Base-by-base conservation (phyloP, 2,797 vertebrate species). In the Gobionotothen gibberifrons region DNA sequence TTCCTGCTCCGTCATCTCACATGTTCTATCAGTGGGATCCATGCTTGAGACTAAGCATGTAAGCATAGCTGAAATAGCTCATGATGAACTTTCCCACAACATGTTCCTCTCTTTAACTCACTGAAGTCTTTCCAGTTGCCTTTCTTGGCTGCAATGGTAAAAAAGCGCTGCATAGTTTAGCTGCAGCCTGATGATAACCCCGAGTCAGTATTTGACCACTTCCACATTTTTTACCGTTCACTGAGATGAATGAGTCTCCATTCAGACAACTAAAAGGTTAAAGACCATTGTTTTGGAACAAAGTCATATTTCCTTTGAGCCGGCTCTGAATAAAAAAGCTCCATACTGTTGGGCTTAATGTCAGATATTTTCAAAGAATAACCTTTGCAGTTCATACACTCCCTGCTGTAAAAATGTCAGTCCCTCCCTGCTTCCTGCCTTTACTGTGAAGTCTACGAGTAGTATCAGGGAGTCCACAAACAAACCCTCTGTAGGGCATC, bases 31-130 rank as follows among this genome's bases (percentile, higher is more conserved):
- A 89, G 87, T 91, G 86, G 86, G 92, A 93, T 85, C 86, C 63
- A 14, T 49, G 78, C 79, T 74, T 82, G 83, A 79, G 83, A 90
- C 78, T 12, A 57, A 90, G 80, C 78, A 81, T 81, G 87, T 46
- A 83, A 74, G 81, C 92, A 95, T 95, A 94, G 89, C 85, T 94
- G 79, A 80, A 93, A 95, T 95, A 93, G 87, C 86, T 94, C 12
- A 66, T 76, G 84, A 93, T 86, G 87, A 95, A 94, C 91, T 94
- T 95, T 95, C 95, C 94, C 94, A 95, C 93, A 94, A 91, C 83
- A 89, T 90, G 6, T 81, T 87, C 87, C 75, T 73, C 75, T 72
- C 78, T 83, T 70, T 60, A 85, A 81, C 72, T 90, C 82, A 83
- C 68, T 66, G 71, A 88, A 85, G 78, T 88, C 59, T 53, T 79